Evolutionary conservation across 2,113 vertebrate species (phyloP).

Genomic region (Candoia aspera): DNA sequence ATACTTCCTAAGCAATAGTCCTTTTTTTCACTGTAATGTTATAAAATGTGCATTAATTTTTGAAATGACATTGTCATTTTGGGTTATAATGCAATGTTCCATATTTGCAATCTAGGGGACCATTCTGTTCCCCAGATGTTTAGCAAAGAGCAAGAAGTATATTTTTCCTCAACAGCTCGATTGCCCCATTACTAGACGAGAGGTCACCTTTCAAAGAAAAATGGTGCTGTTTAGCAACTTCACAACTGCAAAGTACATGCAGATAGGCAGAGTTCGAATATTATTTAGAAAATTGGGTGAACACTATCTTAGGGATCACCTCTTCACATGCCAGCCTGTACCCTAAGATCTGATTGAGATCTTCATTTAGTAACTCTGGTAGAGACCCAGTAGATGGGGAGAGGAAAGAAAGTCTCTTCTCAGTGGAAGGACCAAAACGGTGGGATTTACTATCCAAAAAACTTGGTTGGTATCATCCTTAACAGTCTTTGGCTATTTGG

Average conservation of each 20-base stretch:
- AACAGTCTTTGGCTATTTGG: no score
- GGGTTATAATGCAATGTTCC: constrained; percentile 31
- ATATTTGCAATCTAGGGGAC: background rate
- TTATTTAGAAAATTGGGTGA: background rate
- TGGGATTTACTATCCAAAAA: no score
- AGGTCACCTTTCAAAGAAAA: background rate
- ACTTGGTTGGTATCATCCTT: no score
- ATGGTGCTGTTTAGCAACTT: background rate
- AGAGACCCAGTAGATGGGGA: no score
- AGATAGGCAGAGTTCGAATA: no score
- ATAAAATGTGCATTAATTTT: constrained; percentile 15
- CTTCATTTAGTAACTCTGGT: no score
- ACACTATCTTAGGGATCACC: no score
- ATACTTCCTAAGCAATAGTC: constrained; percentile 34
- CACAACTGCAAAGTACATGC: background rate
- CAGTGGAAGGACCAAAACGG: no score
- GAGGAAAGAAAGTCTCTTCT: no score
- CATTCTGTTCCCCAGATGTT: background rate
- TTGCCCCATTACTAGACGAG: background rate
- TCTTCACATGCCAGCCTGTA: no score
- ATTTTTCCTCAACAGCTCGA: background rate
- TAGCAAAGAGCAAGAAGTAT: background rate
- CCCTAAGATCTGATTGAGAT: no score
- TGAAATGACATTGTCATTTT: constrained; percentile 37
- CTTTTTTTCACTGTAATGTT: constrained; percentile 34